Evolutionary conservation across 2,797 vertebrate genomes (phyloP).

Genomic region (Onychomys torridus): DNA sequence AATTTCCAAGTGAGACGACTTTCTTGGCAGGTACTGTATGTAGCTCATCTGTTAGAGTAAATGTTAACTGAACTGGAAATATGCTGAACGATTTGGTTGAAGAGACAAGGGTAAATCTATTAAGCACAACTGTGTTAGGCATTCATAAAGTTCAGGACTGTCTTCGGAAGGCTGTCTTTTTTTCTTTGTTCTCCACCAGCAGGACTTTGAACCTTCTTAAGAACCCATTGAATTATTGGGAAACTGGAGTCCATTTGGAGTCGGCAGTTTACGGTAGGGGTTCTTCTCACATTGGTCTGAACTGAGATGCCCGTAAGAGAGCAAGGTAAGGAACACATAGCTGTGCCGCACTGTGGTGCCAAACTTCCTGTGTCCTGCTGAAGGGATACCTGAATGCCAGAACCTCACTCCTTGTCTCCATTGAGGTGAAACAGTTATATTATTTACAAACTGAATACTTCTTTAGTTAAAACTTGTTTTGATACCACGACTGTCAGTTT

Average conservation of each 20-base stretch:
- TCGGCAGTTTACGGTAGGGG: neutral
- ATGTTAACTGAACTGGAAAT: constrained; percentile 19
- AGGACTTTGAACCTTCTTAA: neutral
- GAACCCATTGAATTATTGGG: neutral
- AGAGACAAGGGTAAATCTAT: neutral
- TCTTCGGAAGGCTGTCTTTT: neutral
- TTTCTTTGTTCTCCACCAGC: neutral
- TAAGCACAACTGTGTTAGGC: neutral
- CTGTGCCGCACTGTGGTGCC: no score
- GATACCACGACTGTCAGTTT: neutral
- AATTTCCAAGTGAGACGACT: constrained; percentile 27
- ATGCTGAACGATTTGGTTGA: neutral
- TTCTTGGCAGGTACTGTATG: neutral
- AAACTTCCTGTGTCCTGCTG: neutral
- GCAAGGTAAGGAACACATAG: neutral
- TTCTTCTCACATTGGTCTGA: neutral
- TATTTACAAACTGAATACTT: constrained; percentile 4
- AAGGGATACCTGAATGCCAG: neutral
- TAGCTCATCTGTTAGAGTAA: constrained; percentile 47
- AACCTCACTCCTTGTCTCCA: neutral
- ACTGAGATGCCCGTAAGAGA: neutral
- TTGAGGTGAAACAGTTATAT: neutral
- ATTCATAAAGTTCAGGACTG: neutral
- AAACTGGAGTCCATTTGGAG: neutral
- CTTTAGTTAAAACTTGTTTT: constrained; percentile 13